phyloP scores from a whole-genome alignment of 2,797 vertebrate species.

The Halcyon badia region DNA sequence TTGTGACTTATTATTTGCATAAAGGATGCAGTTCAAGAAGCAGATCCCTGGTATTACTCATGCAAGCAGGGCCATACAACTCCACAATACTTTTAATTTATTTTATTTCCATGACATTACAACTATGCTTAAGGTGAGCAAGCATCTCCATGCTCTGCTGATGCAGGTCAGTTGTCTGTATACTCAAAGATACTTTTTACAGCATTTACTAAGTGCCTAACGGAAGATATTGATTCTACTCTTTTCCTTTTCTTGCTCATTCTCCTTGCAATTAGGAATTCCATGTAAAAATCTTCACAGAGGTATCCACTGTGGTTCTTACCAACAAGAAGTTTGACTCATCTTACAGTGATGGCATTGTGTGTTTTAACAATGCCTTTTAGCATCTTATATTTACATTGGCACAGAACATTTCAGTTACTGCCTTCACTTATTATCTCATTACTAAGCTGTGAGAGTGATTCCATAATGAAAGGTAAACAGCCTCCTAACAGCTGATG shows the following conservation, averaged over 20 bases:
- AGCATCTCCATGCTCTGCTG: background rate
- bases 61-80: background rate
- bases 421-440: background rate
- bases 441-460: background rate
- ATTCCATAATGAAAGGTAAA: background rate
- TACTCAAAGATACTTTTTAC: background rate
- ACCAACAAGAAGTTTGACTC: background rate
- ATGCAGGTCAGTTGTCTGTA: background rate
- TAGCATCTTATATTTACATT: background rate
- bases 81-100: background rate
- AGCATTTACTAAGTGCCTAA: background rate
- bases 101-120: background rate
- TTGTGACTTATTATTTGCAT: conserved; percentile 62
- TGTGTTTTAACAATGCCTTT: background rate
- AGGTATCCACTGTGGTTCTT: background rate
- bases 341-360: background rate
- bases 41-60: background rate
- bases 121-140: background rate
- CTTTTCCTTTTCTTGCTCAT: background rate
- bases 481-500: background rate
- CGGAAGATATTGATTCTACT: background rate
- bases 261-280: background rate
- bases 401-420: background rate
- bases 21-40: conserved; percentile 8
- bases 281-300: background rate